Base-by-base conservation (phyloP, 2,113 vertebrate species). In the Petroica traversi region DNA sequence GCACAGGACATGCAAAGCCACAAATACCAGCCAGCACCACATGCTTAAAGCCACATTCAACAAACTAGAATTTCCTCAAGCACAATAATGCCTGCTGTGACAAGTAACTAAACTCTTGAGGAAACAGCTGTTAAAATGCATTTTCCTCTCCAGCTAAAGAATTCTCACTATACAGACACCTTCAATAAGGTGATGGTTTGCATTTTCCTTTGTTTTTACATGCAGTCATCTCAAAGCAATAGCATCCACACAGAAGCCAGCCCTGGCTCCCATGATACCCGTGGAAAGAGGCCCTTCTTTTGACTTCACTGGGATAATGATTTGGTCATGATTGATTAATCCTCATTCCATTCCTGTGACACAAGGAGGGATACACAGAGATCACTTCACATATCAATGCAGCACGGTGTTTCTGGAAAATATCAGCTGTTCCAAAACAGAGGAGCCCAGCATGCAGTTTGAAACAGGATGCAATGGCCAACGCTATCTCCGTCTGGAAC, bases 301-400 rank as follows among this genome's bases (percentile, higher is more conserved):
- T 76, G 48, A 75, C n/a, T 84, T 92, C 77, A 62, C 20, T 16
- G 34, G 51, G 25, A 48, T 72, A 23, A 49, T 17, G 45, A 72
- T 76, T 80, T 0, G 1, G 54, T 73, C 46, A 41, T 71, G 83
- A 93, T 14, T 83, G 55, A 92, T 90, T 83, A 93, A 95, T 85
- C 59, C 41, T 92, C 81, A 83, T 94, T 94, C 92, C 71, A 88
- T 90, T 92, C 85, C 85, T 74, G 16, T 96, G 95, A 92, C 55
- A 69, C 43, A 80, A 89, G 68, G 18, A 51, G 36, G 66, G 85
- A 57, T 92, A 94, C n/a, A 71, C 36, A 94, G 59, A 83, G 55
- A 77, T 83, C 67, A 38, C 62, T 87, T 91, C 84, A 88, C 46
- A 72, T 43, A 52, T 46, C 85, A 62, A 38, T 36, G 46, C 63